A percentile compares a stretch with the other conserved stretches of the same genome.
Evolutionary conservation across 2,113 vertebrate species (phyloP).

Genomic region (Tapirus terrestris): DNA sequence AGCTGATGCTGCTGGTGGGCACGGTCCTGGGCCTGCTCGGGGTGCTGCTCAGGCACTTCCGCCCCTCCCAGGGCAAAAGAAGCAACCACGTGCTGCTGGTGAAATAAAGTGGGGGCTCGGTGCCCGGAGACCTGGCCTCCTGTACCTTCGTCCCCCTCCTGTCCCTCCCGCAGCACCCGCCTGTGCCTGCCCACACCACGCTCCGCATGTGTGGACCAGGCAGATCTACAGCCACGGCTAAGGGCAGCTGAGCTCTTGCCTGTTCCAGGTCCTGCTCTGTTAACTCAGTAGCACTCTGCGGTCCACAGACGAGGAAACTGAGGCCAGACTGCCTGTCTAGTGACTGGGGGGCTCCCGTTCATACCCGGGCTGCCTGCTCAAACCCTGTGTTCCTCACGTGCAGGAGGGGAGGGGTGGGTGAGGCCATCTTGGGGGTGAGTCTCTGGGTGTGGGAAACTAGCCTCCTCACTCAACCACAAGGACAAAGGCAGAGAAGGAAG

Average conservation of each 20-base stretch:
- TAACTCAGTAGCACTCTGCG: background rate
- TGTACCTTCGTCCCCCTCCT: rapidly evolving
- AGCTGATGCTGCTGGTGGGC: slow-evolving; percentile 36
- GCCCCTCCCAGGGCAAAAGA: background rate
- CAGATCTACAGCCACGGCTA: rapidly evolving
- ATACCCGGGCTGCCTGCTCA: background rate
- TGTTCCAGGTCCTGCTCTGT: background rate
- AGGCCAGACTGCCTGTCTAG: background rate
- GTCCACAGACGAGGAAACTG: background rate
- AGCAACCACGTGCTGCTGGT: background rate
- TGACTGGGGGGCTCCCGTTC: background rate
- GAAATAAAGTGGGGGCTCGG: slow-evolving; percentile 49
- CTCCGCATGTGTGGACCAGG: background rate
- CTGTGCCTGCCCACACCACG: background rate
- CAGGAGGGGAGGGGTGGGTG: background rate
- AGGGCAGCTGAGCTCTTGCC: background rate
- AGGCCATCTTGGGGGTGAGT: background rate
- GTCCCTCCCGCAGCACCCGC: rapidly evolving
- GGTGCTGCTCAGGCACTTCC: slow-evolving; percentile 39
- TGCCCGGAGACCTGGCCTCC: too few species aligned
- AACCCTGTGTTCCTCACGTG: background rate
- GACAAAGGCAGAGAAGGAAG: background rate
- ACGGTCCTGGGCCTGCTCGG: background rate
- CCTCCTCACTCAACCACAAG: background rate
- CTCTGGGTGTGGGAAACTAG: background rate